Percentiles rank a stretch among this genome's conserved stretches.
Evolutionary conservation across 2,113 vertebrate species (phyloP).

Genomic region (Bostrychus sinensis): DNA sequence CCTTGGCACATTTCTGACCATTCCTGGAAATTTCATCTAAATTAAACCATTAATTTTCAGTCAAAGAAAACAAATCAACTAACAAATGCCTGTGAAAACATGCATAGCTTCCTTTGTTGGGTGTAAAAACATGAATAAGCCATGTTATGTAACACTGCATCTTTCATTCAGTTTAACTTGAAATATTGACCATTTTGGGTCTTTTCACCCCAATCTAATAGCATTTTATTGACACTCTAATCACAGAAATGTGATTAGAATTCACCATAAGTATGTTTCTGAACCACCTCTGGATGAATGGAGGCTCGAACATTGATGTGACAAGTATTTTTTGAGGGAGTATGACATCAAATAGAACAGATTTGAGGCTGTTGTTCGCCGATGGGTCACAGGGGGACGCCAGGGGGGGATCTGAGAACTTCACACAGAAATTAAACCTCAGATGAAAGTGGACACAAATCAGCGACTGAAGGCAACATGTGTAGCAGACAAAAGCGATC

Average conservation of each 20-base stretch:
- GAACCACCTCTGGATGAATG: background rate
- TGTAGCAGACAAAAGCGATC: constrained; percentile 83
- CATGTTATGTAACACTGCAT: too few species aligned
- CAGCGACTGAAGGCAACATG: constrained; percentile 75
- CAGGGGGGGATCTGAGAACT: constrained; percentile 44
- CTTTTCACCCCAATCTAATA: too few species aligned
- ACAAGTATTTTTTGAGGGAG: constrained; percentile 32
- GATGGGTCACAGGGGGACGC: background rate
- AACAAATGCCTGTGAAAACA: too few species aligned
- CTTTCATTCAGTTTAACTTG: too few species aligned
- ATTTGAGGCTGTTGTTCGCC: constrained; percentile 23
- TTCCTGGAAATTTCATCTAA: too few species aligned
- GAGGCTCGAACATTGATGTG: constrained; percentile 15
- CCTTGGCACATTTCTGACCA: too few species aligned
- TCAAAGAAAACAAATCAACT: too few species aligned
- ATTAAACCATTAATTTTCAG: too few species aligned
- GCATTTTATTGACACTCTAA: background rate
- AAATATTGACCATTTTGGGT: too few species aligned
- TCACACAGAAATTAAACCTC: constrained; percentile 70
- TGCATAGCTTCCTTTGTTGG: too few species aligned
- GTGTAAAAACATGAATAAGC: too few species aligned
- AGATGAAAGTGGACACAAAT: constrained; percentile 79
- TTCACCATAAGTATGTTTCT: constrained; percentile 3
- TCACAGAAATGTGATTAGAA: background rate
- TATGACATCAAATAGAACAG: constrained; percentile 47